Percentiles rank a stretch among this genome's conserved stretches.
phyloP scores from a whole-genome alignment of 2,113 vertebrate species.

The Sinocyclocheilus anshuiensis region DNA sequence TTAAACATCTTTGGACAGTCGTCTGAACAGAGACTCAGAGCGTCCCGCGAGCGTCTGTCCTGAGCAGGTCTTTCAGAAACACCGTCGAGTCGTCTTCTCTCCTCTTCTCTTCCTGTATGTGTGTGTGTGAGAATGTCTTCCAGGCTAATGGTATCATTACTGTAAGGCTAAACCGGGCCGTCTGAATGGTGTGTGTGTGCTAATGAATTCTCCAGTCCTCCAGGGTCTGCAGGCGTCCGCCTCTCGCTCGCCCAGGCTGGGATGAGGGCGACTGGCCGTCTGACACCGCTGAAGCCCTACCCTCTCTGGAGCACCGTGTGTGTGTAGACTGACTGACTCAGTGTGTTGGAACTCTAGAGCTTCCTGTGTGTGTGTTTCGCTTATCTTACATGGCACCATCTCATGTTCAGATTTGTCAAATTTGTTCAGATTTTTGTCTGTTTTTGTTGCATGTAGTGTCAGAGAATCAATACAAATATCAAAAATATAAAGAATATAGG shows the following conservation, averaged over 20 bases:
- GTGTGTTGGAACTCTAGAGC: conserved; percentile 17
- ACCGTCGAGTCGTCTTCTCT: background rate
- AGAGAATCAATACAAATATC: background rate
- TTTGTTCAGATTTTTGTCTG: background rate
- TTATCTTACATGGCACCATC: conserved; percentile 9
- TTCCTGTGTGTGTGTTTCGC: background rate
- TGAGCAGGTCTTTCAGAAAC: background rate
- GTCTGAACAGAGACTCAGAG: no score
- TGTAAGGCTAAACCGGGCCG: conserved; percentile 4
- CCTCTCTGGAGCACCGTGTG: conserved; percentile 6
- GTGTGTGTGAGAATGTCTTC: conserved; percentile 22
- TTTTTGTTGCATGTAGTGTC: background rate
- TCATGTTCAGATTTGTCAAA: conserved; percentile 20
- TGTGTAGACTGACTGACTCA: conserved; percentile 17
- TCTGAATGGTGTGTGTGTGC: conserved; percentile 5
- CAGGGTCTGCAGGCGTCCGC: conserved; percentile 15
- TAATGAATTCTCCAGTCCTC: conserved; percentile 26
- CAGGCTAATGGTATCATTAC: conserved; percentile 23
- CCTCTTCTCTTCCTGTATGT: background rate
- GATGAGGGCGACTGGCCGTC: conserved; percentile 22
- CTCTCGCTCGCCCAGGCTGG: conserved; percentile 9
- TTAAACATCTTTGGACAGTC: no score
- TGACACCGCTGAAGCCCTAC: conserved; percentile 21
- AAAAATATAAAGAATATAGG: background rate
- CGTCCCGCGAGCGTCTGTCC: background rate